Conservation (phyloP, 2,797 vertebrate genomes). For the Emys orbicularis region DNA sequence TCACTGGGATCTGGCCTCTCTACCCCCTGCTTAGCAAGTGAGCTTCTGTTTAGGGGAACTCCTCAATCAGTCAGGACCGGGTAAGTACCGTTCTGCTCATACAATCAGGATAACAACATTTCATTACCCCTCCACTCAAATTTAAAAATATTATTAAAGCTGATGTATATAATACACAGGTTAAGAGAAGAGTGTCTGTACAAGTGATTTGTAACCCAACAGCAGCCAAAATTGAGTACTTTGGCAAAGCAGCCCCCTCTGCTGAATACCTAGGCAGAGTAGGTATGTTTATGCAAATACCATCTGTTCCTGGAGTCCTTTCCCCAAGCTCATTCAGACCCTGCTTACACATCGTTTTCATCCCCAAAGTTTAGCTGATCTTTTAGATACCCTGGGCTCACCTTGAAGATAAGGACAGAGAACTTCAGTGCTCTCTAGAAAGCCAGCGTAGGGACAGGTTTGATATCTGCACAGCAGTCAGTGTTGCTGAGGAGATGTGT, state of each 20-base stretch:
- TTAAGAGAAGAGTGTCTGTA: too few species aligned
- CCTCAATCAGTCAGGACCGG: neutral
- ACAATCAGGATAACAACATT: neutral
- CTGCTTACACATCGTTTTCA: neutral
- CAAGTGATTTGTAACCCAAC: too few species aligned
- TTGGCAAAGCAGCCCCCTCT: neutral
- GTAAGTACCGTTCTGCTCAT: neutral
- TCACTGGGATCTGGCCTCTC: too few species aligned
- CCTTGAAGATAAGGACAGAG: neutral
- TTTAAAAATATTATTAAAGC: too few species aligned
- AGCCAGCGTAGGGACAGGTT: neutral
- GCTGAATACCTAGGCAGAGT: neutral
- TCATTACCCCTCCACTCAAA: neutral
- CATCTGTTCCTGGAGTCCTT: neutral
- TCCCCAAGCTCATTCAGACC: neutral
- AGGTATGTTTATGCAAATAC: neutral
- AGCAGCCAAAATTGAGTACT: too few species aligned
- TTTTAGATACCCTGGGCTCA: neutral
- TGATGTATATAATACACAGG: too few species aligned
- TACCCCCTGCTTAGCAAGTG: too few species aligned
- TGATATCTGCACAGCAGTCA: neutral
- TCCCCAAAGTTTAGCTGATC: neutral
- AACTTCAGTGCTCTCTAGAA: neutral
- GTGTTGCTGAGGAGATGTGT: neutral
- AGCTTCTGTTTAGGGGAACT: neutral